phyloP scores from a whole-genome alignment of 1,140 invertebrate species.

The Nylanderia fulva region DNA sequence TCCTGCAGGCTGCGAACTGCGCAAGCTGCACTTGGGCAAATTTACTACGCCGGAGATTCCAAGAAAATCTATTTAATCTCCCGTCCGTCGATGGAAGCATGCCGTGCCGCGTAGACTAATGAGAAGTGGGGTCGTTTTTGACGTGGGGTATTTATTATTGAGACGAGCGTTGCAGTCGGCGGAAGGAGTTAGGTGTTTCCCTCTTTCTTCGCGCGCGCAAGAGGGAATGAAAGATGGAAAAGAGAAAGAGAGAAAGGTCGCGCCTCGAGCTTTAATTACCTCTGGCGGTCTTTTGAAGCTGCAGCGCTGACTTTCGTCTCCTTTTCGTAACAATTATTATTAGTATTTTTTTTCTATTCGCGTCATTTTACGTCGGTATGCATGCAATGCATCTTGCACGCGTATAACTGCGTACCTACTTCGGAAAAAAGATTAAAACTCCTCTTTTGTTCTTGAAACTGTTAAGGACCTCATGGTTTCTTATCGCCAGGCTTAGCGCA shows the following conservation, averaged over 20 bases:
- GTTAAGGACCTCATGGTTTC: conserved; percentile 38
- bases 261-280: conserved; percentile 77
- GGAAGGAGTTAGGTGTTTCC: conserved; percentile 24
- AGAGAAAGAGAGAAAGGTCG: conserved; percentile 45
- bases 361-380: conserved; percentile 36
- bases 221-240: conserved; percentile 11
- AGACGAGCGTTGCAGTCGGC: conserved; percentile 32
- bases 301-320: conserved; percentile 42
- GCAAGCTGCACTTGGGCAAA: conserved; percentile 58
- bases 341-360: conserved; percentile 56
- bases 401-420: background rate
- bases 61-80: conserved; percentile 73
- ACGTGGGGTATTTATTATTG: conserved; percentile 73
- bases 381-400: background rate
- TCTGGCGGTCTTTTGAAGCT: conserved; percentile 74
- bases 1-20: conserved; percentile 35
- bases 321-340: conserved; percentile 69
- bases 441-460: conserved; percentile 45
- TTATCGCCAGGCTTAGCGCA: conserved; percentile 25
- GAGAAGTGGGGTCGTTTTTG: conserved; percentile 58
- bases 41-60: conserved; percentile 64
- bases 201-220: conserved; percentile 52
- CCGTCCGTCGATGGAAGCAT: conserved; percentile 60
- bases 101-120: conserved; percentile 63
- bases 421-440: conserved; percentile 1